A percentile compares a stretch with the other conserved stretches of the same genome.
These are phyloP conservation scores for Leucoraja erinaceus DNA, from an alignment of 2,113 vertebrate species.

Conservation along the genomic window DNA sequence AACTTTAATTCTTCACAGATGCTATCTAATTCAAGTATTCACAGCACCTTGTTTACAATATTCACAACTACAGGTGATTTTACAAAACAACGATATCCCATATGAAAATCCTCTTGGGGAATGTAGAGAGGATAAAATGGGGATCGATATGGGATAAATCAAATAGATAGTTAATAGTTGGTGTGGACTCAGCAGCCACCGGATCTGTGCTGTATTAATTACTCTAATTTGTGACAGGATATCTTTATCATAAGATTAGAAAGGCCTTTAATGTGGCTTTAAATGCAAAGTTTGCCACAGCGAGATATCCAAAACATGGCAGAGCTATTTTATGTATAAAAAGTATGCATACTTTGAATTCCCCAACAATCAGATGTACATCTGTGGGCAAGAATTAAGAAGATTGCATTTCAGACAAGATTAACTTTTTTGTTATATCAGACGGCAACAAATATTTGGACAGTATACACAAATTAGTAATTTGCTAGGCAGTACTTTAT, in stretches of 20 bases:
- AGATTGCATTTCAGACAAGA: neutral
- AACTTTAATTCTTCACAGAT: too few relatives aligned
- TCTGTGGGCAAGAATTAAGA: neutral
- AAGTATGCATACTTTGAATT: neutral
- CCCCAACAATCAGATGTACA: neutral
- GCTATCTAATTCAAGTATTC: too few relatives aligned
- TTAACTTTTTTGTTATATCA: neutral
- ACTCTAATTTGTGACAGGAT: neutral
- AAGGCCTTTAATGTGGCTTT: neutral
- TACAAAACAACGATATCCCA: too few relatives aligned
- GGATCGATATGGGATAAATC: too few relatives aligned
- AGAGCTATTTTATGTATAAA: neutral
- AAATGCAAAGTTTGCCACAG: neutral
- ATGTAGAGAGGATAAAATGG: too few relatives aligned
- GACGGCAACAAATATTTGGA: too few relatives aligned
- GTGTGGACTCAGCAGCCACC: too few relatives aligned
- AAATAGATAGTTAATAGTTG: too few relatives aligned
- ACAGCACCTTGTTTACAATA: too few relatives aligned
- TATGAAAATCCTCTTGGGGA: too few relatives aligned
- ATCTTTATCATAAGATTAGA: neutral
- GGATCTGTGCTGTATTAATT: too few relatives aligned
- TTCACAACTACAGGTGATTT: too few relatives aligned
- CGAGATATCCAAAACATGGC: neutral
- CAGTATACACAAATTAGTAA: neutral
- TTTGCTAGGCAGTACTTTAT: constrained; percentile 24